Base-by-base conservation (phyloP, 2,888 invertebrate genomes). In the Alentia gelatinosa region DNA sequence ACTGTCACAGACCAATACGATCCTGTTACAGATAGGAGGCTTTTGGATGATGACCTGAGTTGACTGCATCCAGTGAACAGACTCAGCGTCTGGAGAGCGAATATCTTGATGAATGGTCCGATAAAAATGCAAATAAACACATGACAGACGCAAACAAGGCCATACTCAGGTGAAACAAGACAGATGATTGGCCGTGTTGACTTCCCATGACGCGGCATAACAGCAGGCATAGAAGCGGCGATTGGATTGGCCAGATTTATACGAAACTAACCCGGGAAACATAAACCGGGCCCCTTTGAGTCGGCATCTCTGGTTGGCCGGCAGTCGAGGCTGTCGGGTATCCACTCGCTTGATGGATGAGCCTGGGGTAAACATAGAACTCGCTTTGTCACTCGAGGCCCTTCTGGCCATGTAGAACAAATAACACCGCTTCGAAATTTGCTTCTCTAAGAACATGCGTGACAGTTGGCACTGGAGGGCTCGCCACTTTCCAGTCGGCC, bases 121-220 rank as follows among this genome's bases (percentile, higher is more conserved):
- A 42, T 86, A 30, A 42, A 86, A 86, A 86, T 47, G 47, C 86
- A 86, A 86, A 86, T 47, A 79, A 63, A 33, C 83, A 30, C 47
- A n/a, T 86, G 42, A 86, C 47, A 47, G 12, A 50, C 5, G 86
- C 42, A 86, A 86, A 86, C 50, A 86, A 30, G 7, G 47, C 33
- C 30, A 23, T 42, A 86, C 23, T 47, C 30, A 86, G 30, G 86
- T 86, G 86, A 47, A 47, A 35, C 47, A 12, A 40, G n/a, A 42
- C 15, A 3, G 50, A 86, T 86, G 86, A 86, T 50, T 42, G 50
- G 86, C 47, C n/a, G 19, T 86, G 86, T 86, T 86, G 19, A 30
- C 86, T 33, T 12, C 4, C 33, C 86, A 9, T 47, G 86, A 9
- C 30, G 26, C 26, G 0, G 86, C 86, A 86, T 86, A 50, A n/a